phyloP scores from a whole-genome alignment of 2,113 vertebrate species.

The Scalopus aquaticus region DNA sequence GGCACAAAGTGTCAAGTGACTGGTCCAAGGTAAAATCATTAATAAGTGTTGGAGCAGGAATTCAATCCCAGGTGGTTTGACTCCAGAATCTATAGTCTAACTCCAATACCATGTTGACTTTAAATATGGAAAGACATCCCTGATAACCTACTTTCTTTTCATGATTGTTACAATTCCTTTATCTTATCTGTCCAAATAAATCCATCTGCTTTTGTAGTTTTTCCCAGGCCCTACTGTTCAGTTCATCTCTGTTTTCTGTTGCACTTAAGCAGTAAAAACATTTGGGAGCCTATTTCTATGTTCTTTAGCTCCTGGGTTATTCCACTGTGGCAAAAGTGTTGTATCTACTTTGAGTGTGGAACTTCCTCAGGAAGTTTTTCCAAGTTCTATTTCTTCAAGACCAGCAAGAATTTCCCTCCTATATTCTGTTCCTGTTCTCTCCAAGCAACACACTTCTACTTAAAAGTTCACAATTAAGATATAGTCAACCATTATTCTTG shows the following conservation, averaged over 20 bases:
- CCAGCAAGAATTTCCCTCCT: background rate
- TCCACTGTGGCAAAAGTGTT: background rate
- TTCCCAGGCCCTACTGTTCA: background rate
- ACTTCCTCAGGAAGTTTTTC: background rate
- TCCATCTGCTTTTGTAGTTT: background rate
- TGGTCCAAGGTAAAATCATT: background rate
- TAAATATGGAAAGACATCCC: background rate
- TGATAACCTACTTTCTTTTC: background rate
- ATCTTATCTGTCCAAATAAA: background rate
- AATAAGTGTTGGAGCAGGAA: background rate
- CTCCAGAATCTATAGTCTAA: background rate
- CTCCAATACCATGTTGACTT: background rate
- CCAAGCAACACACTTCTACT: background rate
- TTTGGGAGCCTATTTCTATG: background rate
- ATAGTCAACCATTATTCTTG: background rate
- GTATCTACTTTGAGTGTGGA: background rate
- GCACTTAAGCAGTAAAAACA: background rate
- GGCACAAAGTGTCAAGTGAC: background rate
- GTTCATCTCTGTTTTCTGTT: background rate
- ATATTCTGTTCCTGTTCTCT: background rate
- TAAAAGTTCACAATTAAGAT: background rate
- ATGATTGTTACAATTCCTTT: background rate
- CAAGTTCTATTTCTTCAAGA: background rate
- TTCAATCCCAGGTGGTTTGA: background rate
- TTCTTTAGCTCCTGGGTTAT: conserved; percentile 2